Conservation (phyloP, 1,140 invertebrate species). For the Pinna nobilis region DNA sequence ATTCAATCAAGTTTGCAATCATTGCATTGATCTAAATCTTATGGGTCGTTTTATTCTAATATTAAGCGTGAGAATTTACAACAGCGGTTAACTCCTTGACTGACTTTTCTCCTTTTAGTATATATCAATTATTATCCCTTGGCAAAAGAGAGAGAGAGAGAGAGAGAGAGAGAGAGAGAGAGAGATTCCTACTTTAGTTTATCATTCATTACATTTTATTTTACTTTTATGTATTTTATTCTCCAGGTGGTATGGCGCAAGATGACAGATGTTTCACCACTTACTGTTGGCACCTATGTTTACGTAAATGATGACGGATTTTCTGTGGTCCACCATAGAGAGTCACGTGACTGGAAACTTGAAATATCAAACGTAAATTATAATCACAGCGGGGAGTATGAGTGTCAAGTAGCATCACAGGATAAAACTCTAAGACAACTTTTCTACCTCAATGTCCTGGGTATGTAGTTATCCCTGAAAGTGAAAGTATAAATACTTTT, state of each 20-base stretch:
- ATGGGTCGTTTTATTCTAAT: too few species aligned
- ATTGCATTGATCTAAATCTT: too few species aligned
- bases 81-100: too few species aligned
- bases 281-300: constrained; percentile 27
- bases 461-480: constrained; percentile 2
- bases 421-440: constrained; percentile 18
- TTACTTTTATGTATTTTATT: not conserved
- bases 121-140: too few species aligned
- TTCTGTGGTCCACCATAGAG: constrained; percentile 20
- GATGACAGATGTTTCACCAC: constrained; percentile 15
- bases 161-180: too few species aligned
- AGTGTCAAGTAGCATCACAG: constrained; percentile 34
- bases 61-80: too few species aligned
- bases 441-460: constrained; percentile 22
- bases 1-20: too few species aligned
- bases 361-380: constrained; percentile 23
- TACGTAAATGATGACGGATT: constrained; percentile 30
- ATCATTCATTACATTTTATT: too few species aligned
- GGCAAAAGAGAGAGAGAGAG: too few species aligned
- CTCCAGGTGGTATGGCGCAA: constrained; percentile 41
- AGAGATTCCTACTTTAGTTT: too few species aligned
- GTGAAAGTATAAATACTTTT: too few species aligned
- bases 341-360: constrained; percentile 29
- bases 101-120: too few species aligned
- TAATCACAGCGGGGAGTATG: constrained; percentile 26